Percentiles rank a stretch among this genome's conserved stretches.
phyloP scores from a whole-genome alignment of 2,113 vertebrate species.

The Noctilio leporinus region DNA sequence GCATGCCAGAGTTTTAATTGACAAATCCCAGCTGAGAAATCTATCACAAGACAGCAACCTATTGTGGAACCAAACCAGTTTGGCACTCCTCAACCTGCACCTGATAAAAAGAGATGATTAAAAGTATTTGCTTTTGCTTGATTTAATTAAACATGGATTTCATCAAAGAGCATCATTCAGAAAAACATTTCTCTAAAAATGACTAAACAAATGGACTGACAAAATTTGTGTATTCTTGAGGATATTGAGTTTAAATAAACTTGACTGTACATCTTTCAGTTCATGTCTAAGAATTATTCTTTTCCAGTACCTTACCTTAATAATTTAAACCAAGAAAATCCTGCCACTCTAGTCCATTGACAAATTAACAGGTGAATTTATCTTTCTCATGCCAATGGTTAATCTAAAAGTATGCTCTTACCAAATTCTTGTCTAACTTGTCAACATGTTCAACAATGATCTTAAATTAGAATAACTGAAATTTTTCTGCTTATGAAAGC shows the following conservation, averaged over 20 bases:
- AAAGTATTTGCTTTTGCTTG: slow-evolving; percentile 37
- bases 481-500: slow-evolving; percentile 23
- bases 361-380: slow-evolving; percentile 49
- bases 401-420: slow-evolving; percentile 56
- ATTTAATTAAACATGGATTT: not conserved
- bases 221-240: not conserved
- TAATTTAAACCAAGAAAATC: slow-evolving; percentile 62
- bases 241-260: not conserved
- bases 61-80: slow-evolving; percentile 58
- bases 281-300: not conserved
- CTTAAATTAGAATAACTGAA: slow-evolving; percentile 56
- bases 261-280: not conserved
- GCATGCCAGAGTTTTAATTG: slow-evolving; percentile 61
- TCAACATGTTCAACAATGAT: slow-evolving; percentile 38
- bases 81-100: slow-evolving; percentile 65
- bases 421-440: slow-evolving; percentile 60
- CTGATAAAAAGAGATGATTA: slow-evolving; percentile 54
- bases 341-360: slow-evolving; percentile 36
- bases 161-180: not conserved
- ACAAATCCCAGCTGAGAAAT: slow-evolving; percentile 74
- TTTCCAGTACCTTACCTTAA: slow-evolving; percentile 13
- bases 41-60: slow-evolving; percentile 66
- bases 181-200: slow-evolving; percentile 16
- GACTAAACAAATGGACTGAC: not conserved
- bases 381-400: slow-evolving; percentile 44